These are phyloP conservation scores for Prorops nasuta DNA, from an alignment of 1,140 invertebrate genomes.

Conservation along the genomic window DNA sequence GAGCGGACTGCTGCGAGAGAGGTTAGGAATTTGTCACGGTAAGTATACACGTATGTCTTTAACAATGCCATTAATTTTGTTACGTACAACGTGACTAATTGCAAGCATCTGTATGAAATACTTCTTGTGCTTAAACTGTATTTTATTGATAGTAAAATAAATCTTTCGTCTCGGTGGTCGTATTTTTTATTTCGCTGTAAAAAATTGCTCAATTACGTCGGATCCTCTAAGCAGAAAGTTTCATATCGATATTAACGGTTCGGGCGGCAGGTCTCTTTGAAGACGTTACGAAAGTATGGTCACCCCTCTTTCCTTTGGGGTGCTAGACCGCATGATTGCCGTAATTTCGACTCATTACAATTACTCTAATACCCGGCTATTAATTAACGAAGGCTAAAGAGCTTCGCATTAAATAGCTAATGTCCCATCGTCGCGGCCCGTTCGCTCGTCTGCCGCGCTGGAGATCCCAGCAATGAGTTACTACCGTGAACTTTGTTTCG, in stretches of 20 bases:
- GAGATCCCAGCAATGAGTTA: constrained; percentile 10
- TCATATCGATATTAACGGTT: background rate
- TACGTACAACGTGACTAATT: too few relatives aligned
- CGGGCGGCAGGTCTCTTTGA: constrained; percentile 26
- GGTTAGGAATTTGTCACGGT: too few relatives aligned
- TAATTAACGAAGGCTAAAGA: constrained; percentile 51
- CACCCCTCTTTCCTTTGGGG: constrained; percentile 28
- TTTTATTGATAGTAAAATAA: too few relatives aligned
- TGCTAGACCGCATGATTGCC: constrained; percentile 46
- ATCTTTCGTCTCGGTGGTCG: too few relatives aligned
- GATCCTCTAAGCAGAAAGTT: too few relatives aligned
- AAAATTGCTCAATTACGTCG: too few relatives aligned
- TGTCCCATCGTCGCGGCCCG: constrained; percentile 42
- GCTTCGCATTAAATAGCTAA: constrained; percentile 49
- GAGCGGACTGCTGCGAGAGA: too few relatives aligned
- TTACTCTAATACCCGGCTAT: constrained; percentile 52
- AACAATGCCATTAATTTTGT: too few relatives aligned
- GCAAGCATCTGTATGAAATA: too few relatives aligned
- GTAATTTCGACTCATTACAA: constrained; percentile 54
- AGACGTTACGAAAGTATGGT: constrained; percentile 22
- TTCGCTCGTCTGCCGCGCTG: constrained; percentile 18
- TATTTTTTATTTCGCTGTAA: too few relatives aligned
- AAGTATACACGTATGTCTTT: too few relatives aligned
- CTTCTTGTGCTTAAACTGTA: too few relatives aligned
- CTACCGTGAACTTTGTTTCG: constrained; percentile 22